Conservation (phyloP, 2,797 vertebrate genomes). For the Zalophus californianus region DNA sequence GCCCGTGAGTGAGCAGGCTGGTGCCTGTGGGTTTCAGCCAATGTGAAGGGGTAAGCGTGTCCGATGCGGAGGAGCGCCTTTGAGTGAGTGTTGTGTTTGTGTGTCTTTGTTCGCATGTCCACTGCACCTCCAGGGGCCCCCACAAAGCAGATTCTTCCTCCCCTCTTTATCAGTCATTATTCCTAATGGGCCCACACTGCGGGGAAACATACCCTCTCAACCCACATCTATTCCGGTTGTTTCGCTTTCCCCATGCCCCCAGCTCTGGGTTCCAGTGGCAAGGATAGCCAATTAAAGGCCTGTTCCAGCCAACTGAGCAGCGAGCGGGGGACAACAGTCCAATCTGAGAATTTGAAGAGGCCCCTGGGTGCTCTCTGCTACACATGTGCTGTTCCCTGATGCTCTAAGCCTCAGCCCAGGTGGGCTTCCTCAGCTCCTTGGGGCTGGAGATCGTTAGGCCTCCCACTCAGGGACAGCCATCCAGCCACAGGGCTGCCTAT, state of each 20-base stretch:
- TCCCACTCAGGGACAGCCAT: not conserved
- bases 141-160: not conserved
- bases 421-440: not conserved
- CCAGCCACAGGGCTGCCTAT: constrained; percentile 8
- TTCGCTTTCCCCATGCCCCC: not conserved
- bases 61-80: rapidly evolving
- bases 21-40: not conserved
- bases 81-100: not conserved
- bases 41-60: not conserved
- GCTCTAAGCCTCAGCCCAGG: not conserved
- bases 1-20: not conserved
- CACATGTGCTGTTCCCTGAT: rapidly evolving
- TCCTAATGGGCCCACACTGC: not conserved
- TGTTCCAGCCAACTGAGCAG: not conserved
- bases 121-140: not conserved
- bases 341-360: not conserved
- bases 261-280: not conserved
- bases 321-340: not conserved
- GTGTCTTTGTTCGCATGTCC: not conserved
- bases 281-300: not conserved
- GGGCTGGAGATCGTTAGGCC: not conserved
- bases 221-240: no score
- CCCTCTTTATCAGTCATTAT: not conserved
- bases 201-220: not conserved
- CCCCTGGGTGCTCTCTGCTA: not conserved